phyloP scores from a whole-genome alignment of 2,888 invertebrate genomes.

The Drosophila eohydei region DNA sequence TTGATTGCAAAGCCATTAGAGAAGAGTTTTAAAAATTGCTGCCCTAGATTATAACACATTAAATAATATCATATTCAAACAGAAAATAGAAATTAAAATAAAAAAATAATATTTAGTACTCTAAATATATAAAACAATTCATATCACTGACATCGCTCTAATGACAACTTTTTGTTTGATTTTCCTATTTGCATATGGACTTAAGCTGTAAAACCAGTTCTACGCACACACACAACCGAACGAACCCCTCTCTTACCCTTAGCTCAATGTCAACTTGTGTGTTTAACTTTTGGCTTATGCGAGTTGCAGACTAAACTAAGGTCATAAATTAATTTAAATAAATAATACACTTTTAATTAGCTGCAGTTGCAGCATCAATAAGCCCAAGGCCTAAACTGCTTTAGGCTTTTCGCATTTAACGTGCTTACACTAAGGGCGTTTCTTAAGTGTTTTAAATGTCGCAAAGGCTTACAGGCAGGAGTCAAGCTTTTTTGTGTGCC shows the following conservation, averaged over 20 bases:
- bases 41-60: too few relatives aligned
- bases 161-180: conserved; percentile 32
- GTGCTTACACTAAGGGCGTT: conserved; percentile 49
- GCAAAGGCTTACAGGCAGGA: conserved; percentile 39
- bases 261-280: conserved; percentile 15
- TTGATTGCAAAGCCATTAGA: too few relatives aligned
- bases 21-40: too few relatives aligned
- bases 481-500: conserved; percentile 7
- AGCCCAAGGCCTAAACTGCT: conserved; percentile 5
- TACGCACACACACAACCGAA: conserved; percentile 14
- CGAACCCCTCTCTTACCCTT: neutral
- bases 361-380: conserved; percentile 38
- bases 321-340: conserved; percentile 68
- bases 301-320: conserved; percentile 46
- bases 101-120: neutral
- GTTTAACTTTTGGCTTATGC: conserved; percentile 67
- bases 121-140: neutral
- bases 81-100: neutral
- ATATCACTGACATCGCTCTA: neutral
- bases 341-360: conserved; percentile 80
- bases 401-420: neutral
- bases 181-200: conserved; percentile 57
- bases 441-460: conserved; percentile 73
- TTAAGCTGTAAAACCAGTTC: conserved; percentile 70
- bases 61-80: too few relatives aligned